These are phyloP conservation scores for Babylonia areolata DNA, from an alignment of 1,140 invertebrate genomes.

Conservation along the genomic window DNA sequence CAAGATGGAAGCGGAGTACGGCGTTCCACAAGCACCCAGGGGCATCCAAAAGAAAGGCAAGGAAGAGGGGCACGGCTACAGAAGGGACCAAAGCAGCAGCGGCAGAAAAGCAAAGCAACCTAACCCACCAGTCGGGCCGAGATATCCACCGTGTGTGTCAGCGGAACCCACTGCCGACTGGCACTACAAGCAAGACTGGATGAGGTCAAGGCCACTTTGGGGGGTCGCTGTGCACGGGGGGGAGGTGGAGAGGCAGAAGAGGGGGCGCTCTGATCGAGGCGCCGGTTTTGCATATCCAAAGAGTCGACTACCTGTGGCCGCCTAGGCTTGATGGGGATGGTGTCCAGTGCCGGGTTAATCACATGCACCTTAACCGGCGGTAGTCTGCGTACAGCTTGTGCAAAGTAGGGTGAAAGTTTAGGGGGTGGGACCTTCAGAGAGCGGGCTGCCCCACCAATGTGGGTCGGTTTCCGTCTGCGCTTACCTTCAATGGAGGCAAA, in stretches of 20 bases:
- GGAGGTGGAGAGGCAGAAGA: background rate
- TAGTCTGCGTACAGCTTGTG: background rate
- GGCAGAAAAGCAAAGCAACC: background rate
- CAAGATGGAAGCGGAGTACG: background rate
- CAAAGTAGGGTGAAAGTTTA: conserved; percentile 20
- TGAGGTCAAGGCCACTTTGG: conserved; percentile 8
- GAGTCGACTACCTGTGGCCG: background rate
- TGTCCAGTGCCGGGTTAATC: conserved; percentile 10
- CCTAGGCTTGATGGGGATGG: background rate
- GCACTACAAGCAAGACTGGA: conserved; percentile 16
- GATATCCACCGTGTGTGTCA: background rate
- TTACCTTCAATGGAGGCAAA: background rate
- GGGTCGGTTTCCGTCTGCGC: background rate
- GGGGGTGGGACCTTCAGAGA: conserved; percentile 18
- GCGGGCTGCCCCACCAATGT: background rate
- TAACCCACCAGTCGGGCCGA: conserved; percentile 19
- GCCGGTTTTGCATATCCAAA: background rate
- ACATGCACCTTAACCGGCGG: conserved; percentile 25
- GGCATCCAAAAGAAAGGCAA: background rate
- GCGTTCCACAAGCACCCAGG: background rate
- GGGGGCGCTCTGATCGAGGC: background rate
- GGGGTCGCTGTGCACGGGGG: background rate
- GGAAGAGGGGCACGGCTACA: background rate
- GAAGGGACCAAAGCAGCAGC: background rate
- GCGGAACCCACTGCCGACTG: conserved; percentile 23